Evolutionary conservation across 1,140 invertebrate species (phyloP).

Genomic region (Zaprionus gabonicus): DNA sequence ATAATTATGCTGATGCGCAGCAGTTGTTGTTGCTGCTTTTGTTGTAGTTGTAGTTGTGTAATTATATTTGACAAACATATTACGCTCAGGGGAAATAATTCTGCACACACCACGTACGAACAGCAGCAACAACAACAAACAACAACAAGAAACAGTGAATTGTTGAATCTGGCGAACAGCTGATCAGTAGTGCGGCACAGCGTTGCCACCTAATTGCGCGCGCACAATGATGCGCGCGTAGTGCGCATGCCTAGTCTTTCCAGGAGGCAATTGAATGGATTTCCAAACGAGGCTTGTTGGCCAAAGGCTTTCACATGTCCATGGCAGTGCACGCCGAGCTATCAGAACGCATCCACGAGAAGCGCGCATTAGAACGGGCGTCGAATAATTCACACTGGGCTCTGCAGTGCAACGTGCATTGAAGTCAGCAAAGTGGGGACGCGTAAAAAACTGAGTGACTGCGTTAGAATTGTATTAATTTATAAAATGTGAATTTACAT

Average conservation of each 20-base stretch:
- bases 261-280: slow-evolving; percentile 39
- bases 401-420: not conserved
- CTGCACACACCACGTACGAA: slow-evolving; percentile 6
- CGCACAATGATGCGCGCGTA: slow-evolving; percentile 33
- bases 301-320: slow-evolving; percentile 34
- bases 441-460: slow-evolving; percentile 2
- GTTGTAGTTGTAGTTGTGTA: slow-evolving; percentile 58
- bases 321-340: slow-evolving; percentile 72
- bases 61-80: slow-evolving; percentile 69
- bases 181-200: slow-evolving; percentile 34
- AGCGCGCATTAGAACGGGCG: slow-evolving; percentile 40
- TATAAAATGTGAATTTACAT: not conserved
- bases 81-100: slow-evolving; percentile 53
- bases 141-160: slow-evolving; percentile 49
- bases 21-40: slow-evolving; percentile 28
- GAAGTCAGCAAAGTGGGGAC: not conserved
- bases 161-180: slow-evolving; percentile 54
- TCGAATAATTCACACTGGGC: slow-evolving; percentile 18
- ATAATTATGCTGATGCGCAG: slow-evolving; percentile 54
- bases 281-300: slow-evolving; percentile 56
- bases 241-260: slow-evolving; percentile 63
- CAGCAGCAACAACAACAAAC: slow-evolving; percentile 1
- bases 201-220: slow-evolving; percentile 59
- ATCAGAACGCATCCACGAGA: slow-evolving; percentile 59
- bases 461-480: not conserved